phyloP scores from a whole-genome alignment of 2,113 vertebrate genomes.

The Leiothrix lutea region DNA sequence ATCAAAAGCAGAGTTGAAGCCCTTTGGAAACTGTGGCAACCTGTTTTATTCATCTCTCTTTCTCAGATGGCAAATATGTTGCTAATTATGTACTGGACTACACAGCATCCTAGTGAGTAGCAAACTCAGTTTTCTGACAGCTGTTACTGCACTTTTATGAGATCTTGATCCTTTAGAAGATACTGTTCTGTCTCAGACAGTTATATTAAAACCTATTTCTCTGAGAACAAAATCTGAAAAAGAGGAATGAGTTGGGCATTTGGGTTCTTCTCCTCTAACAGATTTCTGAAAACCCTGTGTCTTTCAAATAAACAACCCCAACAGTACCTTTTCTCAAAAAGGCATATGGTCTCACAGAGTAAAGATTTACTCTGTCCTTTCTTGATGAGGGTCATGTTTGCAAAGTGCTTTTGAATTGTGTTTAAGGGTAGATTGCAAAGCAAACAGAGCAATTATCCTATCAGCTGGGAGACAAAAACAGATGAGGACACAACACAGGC shows the following conservation, averaged over 20 bases:
- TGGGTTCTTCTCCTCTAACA: background rate
- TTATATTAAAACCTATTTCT: conserved; percentile 39
- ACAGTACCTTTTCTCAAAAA: background rate
- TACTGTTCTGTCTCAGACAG: conserved; percentile 14
- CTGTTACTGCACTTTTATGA: conserved; percentile 58
- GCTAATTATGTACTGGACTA: conserved; percentile 62
- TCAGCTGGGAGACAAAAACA: background rate
- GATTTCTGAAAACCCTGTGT: background rate
- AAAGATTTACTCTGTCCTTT: background rate
- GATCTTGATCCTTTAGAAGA: conserved; percentile 58
- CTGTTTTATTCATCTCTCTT: conserved; percentile 36
- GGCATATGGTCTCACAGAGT: background rate
- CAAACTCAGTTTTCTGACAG: conserved; percentile 59
- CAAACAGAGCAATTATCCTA: background rate
- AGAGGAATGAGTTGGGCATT: background rate
- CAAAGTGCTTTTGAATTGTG: background rate
- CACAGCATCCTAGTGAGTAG: conserved; percentile 4
- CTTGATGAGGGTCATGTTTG: background rate
- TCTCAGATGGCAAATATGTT: conserved; percentile 25
- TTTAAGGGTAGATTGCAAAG: background rate
- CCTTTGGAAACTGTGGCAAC: conserved; percentile 22
- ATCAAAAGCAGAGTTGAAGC: conserved; percentile 15
- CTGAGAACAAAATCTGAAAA: background rate
- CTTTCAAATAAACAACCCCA: background rate
- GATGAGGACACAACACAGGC: rapidly evolving